phyloP scores from a whole-genome alignment of 2,888 invertebrate species.

The Barypeithes pellucidus region DNA sequence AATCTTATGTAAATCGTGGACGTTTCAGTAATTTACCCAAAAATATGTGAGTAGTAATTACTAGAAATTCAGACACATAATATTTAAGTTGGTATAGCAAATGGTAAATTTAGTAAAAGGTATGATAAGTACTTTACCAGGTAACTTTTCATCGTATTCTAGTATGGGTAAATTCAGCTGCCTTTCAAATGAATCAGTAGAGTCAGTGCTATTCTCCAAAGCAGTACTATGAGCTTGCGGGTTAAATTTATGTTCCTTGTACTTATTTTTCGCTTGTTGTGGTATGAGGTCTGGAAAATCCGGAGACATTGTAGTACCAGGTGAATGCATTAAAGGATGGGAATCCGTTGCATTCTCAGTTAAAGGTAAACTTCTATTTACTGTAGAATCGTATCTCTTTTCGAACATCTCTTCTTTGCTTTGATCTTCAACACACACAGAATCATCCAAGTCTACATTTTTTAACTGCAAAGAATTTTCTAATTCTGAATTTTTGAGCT shows the following conservation, averaged over 20 bases:
- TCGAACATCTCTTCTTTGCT: constrained; percentile 16
- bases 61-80: neutral
- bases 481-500: neutral
- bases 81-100: neutral
- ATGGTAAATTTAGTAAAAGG: neutral
- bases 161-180: constrained; percentile 60
- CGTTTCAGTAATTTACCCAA: no score
- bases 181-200: constrained; percentile 59
- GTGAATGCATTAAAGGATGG: constrained; percentile 69
- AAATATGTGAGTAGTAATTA: no score
- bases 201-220: constrained; percentile 57
- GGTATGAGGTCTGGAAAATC: constrained; percentile 69
- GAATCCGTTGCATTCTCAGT: constrained; percentile 67
- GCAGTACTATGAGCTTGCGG: constrained; percentile 65
- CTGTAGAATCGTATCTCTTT: constrained; percentile 24
- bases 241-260: constrained; percentile 62
- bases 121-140: constrained; percentile 58
- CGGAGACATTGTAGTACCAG: constrained; percentile 65
- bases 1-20: no score
- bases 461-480: constrained; percentile 5
- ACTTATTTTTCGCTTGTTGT: constrained; percentile 63
- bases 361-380: constrained; percentile 41
- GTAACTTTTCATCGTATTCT: constrained; percentile 64
- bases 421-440: constrained; percentile 12
- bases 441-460: constrained; percentile 5